Percentiles rank a stretch among this genome's conserved stretches.
Conservation (phyloP, 2,797 vertebrate species). For the Pseudopleuronectes americanus region DNA sequence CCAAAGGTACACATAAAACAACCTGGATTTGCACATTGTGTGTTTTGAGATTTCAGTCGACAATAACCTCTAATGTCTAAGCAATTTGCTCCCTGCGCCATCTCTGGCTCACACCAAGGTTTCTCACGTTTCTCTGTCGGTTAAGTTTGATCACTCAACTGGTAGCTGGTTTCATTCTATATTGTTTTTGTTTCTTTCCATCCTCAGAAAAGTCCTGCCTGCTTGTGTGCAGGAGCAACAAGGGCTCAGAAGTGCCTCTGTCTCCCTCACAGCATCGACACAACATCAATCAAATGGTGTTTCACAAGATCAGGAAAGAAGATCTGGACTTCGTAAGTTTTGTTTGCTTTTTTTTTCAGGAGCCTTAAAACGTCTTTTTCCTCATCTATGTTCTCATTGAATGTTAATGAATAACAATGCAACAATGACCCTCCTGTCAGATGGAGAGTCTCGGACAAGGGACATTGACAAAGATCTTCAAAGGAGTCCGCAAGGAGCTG, state of each 20-base stretch:
- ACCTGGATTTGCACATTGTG: background rate
- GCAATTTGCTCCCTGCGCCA: no score
- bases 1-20: constrained; percentile 85
- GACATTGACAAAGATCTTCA: constrained; percentile 97
- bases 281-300: constrained; percentile 97
- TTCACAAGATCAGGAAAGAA: constrained; percentile 98
- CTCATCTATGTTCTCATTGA: background rate
- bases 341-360: constrained; percentile 4
- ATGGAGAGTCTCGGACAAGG: constrained; percentile 95
- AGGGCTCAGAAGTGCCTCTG: constrained; percentile 85
- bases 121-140: no score
- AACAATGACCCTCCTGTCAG: constrained; percentile 69
- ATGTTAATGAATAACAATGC: background rate
- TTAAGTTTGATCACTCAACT: no score
- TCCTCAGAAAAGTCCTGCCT: constrained; percentile 94
- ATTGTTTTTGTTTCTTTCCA: background rate
- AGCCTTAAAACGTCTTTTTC: background rate
- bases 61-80: no score
- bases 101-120: no score
- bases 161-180: no score
- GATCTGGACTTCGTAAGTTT: constrained; percentile 92
- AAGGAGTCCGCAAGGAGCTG: constrained; percentile 92
- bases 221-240: constrained; percentile 92
- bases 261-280: constrained; percentile 89
- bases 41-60: background rate